Percentiles rank a stretch among this genome's conserved stretches.
Conservation (phyloP, 1,140 invertebrate species). For the Oppia nitens region DNA sequence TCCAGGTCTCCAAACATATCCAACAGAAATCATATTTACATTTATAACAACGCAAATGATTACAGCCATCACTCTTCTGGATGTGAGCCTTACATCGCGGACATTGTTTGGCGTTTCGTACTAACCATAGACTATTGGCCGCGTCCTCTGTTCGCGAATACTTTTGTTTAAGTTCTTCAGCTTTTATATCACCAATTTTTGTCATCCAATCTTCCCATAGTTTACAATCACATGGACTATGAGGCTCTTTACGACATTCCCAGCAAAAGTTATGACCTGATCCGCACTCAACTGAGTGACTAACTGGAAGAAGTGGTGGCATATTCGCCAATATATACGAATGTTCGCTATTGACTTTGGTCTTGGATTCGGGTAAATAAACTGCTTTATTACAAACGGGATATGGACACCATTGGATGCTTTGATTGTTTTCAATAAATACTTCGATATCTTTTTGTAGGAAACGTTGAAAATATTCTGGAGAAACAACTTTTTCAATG, state of each 20-base stretch:
- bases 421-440: conserved; percentile 53
- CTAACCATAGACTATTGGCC: conserved; percentile 50
- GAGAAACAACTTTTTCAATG: conserved; percentile 45
- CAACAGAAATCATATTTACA: conserved; percentile 59
- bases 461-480: conserved; percentile 46
- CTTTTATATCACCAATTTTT: conserved; percentile 44
- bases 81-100: conserved; percentile 52
- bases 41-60: conserved; percentile 59
- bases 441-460: conserved; percentile 56
- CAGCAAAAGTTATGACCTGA: conserved; percentile 56
- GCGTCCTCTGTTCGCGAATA: conserved; percentile 44
- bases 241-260: conserved; percentile 47
- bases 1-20: conserved; percentile 56
- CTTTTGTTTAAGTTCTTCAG: conserved; percentile 41
- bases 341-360: conserved; percentile 15
- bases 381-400: conserved; percentile 50
- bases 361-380: conserved; percentile 20
- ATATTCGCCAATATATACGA: conserved; percentile 6
- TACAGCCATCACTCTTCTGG: conserved; percentile 58
- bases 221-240: conserved; percentile 47
- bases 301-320: conserved; percentile 29
- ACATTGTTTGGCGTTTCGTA: conserved; percentile 53
- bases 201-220: conserved; percentile 46
- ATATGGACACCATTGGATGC: conserved; percentile 54
- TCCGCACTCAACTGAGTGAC: conserved; percentile 52